A percentile compares a stretch with the other conserved stretches of the same genome.
phyloP scores from a whole-genome alignment of 2,113 vertebrate species.

The Eudyptes chrysolophus region DNA sequence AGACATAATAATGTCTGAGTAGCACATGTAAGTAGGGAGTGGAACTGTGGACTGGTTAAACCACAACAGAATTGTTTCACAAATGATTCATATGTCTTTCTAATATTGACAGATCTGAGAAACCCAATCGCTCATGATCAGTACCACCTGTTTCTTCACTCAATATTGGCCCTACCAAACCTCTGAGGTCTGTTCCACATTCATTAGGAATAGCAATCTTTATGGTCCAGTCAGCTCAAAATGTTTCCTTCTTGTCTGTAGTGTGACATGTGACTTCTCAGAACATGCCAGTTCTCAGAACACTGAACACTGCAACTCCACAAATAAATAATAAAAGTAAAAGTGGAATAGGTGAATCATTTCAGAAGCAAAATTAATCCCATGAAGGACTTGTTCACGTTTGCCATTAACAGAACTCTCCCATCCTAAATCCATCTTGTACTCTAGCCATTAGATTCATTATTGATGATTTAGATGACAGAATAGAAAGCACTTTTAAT shows the following conservation, averaged over 20 bases:
- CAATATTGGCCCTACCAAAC: neutral
- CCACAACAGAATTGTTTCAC: neutral
- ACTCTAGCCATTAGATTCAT: neutral
- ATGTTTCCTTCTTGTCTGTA: neutral
- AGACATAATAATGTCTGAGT: neutral
- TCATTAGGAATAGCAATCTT: neutral
- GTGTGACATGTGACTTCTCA: neutral
- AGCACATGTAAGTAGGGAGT: neutral
- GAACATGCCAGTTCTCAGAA: neutral
- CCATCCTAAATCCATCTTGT: neutral
- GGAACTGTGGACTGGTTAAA: neutral
- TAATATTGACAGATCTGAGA: neutral
- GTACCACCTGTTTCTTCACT: neutral
- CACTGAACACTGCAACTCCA: neutral
- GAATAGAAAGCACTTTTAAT: neutral
- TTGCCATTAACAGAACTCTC: neutral
- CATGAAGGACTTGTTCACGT: neutral
- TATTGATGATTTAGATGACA: neutral
- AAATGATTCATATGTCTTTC: neutral
- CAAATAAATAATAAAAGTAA: neutral
- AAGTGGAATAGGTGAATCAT: neutral
- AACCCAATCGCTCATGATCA: neutral
- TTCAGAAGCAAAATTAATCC: neutral
- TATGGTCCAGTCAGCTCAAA: neutral
- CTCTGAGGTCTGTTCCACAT: neutral